Evolutionary conservation across 2,113 vertebrate genomes (phyloP), one percentile per base, ranked within the genome.

Genomic region (Anhinga anhinga): DNA sequence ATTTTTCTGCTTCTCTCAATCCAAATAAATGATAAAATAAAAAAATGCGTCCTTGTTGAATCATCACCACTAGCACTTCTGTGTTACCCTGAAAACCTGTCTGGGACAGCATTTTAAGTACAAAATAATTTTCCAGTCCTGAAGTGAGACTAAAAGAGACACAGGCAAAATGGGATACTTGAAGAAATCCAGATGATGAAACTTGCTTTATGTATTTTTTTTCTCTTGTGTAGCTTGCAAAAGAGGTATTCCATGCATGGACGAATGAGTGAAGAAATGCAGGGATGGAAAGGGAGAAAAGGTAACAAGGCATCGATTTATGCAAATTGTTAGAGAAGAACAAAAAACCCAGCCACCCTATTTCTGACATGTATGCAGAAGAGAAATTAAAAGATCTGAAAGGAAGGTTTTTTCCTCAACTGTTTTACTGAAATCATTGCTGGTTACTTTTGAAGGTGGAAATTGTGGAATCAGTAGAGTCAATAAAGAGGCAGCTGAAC

Each of bases 401-500:
- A 62, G 40, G 4, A 49, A 61, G 36, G 6, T 30, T 47, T 85
- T 55, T 38, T 11, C 58, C 53, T 77, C 34, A 63, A 27, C 19
- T 42, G 38, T 23, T 88, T 55, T n/a, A 67, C 13, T 47, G 59
- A 40, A 71, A 79, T 73, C 2, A 6, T n/a, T 56, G 34, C 53
- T 34, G 42, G 58, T 42, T 56, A 56, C 23, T 78, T 78, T 66
- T 4, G 3, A 53, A 86, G 59, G 63, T 5, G 22, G 25, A 78
- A 56, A 82, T 8, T 16, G 52, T 8, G 14, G 72, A 32, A 72
- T 6, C 0, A 1, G 34, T 0, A 1, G 9, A 38, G 40, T 45
- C 40, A 42, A 8, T 29, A 6, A 65, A 71, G 50, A 49, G 22
- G 42, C 34, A 73, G 21, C 38, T 2, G 2, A 55, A 71, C 34